Conservation (phyloP, 2,113 vertebrate species). For the Aramus guarauna region DNA sequence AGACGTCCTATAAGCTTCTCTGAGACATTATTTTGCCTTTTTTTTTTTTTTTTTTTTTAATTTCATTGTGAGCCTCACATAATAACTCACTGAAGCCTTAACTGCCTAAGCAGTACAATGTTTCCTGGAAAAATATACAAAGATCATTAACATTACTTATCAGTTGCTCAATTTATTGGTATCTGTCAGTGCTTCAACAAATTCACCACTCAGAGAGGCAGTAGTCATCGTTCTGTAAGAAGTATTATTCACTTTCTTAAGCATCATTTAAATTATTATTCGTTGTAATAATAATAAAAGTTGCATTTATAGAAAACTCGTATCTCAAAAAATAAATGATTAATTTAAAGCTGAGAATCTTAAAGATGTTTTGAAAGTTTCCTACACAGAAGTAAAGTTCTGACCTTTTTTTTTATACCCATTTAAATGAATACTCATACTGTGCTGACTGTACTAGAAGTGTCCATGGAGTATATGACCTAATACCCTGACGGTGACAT, state of each 20-base stretch:
- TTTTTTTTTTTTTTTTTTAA: no score
- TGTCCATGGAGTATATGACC: not conserved
- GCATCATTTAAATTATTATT: not conserved
- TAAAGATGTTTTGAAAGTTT: not conserved
- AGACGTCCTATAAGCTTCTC: not conserved
- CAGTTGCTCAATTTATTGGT: not conserved
- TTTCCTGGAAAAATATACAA: not conserved
- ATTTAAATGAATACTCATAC: not conserved
- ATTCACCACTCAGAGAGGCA: not conserved
- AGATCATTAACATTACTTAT: not conserved
- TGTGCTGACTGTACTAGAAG: not conserved
- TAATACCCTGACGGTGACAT: not conserved
- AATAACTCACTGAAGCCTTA: not conserved
- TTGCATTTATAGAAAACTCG: not conserved
- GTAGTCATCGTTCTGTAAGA: not conserved
- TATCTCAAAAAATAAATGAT: not conserved
- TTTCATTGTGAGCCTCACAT: not conserved
- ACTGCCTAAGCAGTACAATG: not conserved
- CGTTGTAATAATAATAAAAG: not conserved
- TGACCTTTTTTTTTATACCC: not conserved
- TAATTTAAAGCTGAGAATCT: not conserved
- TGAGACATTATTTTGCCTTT: not conserved
- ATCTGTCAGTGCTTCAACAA: not conserved
- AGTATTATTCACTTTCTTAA: not conserved
- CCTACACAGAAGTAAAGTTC: not conserved